Conservation (phyloP, 2,113 vertebrate genomes). For the Lates calcarifer region DNA sequence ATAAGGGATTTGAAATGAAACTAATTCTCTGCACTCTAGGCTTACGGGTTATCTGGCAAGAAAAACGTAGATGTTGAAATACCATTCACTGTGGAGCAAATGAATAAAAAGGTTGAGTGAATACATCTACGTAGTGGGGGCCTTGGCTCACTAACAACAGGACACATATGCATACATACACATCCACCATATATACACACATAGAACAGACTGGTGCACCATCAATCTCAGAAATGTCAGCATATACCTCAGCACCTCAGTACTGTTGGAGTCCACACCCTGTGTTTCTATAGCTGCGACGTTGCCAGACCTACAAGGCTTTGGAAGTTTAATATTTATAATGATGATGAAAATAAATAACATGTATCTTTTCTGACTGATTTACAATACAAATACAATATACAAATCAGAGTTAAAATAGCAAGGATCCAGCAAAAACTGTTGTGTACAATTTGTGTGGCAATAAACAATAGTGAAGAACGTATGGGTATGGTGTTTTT, state of each 20-base stretch:
- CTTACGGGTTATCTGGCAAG: background rate
- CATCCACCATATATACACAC: background rate
- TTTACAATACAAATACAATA: background rate
- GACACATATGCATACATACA: slow-evolving; percentile 10
- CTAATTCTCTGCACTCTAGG: background rate
- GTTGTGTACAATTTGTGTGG: no score
- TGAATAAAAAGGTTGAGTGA: background rate
- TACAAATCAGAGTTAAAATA: no score
- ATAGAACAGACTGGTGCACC: background rate
- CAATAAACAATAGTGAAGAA: no score
- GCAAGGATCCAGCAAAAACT: no score
- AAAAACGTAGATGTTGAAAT: slow-evolving; percentile 29
- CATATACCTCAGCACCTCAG: background rate
- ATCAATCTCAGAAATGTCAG: slow-evolving; percentile 22
- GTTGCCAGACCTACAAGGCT: slow-evolving; percentile 3
- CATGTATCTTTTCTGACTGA: background rate
- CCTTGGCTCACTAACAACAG: slow-evolving; percentile 27
- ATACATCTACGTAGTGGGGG: background rate
- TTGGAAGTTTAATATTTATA: background rate
- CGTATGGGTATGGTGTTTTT: no score
- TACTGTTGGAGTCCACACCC: slow-evolving; percentile 3
- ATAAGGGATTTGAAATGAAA: slow-evolving; percentile 14
- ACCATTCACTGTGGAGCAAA: background rate
- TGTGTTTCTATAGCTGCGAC: background rate
- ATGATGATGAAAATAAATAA: background rate